These are phyloP conservation scores for cattle (Bos taurus) DNA, from an alignment of 2,113 vertebrate species.

Conservation along the genomic window ARS-UCD2.0 NC_037335.1:79037001-79037500, in stretches of 20 bases:
- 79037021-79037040: not conserved
- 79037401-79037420: not conserved
- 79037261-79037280: not conserved
- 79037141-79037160: not conserved
- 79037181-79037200: not conserved
- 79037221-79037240: not conserved
- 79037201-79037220: not conserved
- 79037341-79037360: not conserved
- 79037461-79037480: not conserved
- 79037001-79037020: not conserved
- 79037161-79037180: not conserved
- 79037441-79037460: not conserved
- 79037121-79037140: not conserved
- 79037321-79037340: not conserved
- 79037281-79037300: not conserved
- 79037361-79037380: not conserved
- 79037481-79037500: not conserved
- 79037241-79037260: not conserved
- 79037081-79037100: not conserved
- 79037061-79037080: not conserved
- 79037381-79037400: not conserved
- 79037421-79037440: not conserved
- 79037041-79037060: not conserved
- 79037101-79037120: not conserved
- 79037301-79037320: not conserved